Evolutionary conservation across 1,140 invertebrate genomes (phyloP).

Genomic region (Maniola jurtina): DNA sequence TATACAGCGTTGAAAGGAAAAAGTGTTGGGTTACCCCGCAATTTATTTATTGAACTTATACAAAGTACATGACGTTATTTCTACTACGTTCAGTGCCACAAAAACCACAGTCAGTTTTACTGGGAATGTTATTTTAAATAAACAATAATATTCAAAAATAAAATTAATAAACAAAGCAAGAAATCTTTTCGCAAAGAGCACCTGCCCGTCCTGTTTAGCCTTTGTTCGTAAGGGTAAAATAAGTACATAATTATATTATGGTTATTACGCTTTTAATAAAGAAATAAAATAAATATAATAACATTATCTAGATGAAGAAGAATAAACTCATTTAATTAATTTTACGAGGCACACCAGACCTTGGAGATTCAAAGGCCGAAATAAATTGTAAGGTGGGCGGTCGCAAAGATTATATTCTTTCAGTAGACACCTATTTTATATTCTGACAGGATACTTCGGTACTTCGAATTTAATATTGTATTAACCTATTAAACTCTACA

Average conservation of each 20-base stretch:
- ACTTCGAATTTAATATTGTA: no score
- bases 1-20: no score
- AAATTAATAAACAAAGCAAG: not conserved
- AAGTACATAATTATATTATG: not conserved
- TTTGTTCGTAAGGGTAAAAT: not conserved
- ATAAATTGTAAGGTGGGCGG: slow-evolving; percentile 42
- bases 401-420: not conserved
- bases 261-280: not conserved
- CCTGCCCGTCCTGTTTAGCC: not conserved
- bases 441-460: no score
- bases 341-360: slow-evolving; percentile 39
- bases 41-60: no score
- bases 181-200: not conserved
- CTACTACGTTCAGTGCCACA: no score
- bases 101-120: no score
- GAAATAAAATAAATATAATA: slow-evolving; percentile 12
- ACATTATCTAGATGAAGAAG: slow-evolving; percentile 31
- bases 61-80: no score
- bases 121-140: no score
- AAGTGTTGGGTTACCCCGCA: no score
- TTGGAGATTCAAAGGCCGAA: slow-evolving; percentile 41
- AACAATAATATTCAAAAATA: not conserved
- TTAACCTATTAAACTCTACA: no score
- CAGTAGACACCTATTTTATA: no score
- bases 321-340: slow-evolving; percentile 44